These are phyloP conservation scores for Drosophila longiperda DNA, from an alignment of 2,888 invertebrate species.

Conservation along the genomic window DNA sequence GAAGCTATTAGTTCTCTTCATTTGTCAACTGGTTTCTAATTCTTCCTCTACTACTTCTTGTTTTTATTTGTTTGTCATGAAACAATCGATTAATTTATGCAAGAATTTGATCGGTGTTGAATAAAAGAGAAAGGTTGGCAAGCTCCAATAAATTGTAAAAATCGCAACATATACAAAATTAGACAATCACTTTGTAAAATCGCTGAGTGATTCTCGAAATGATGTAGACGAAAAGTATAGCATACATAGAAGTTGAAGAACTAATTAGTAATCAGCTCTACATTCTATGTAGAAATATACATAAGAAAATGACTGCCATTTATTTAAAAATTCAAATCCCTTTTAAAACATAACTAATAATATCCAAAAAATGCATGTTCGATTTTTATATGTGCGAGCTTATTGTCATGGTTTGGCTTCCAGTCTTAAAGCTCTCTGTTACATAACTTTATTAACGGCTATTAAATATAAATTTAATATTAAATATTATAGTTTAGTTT, in stretches of 20 bases:
- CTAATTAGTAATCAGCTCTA: not conserved
- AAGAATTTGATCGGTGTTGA: slow-evolving; percentile 40
- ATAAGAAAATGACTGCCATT: not conserved
- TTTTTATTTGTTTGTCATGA: slow-evolving; percentile 17
- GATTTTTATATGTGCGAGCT: not conserved
- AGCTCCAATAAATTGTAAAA: not conserved
- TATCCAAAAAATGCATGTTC: not conserved
- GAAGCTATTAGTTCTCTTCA: slow-evolving; percentile 26
- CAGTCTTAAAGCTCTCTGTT: not conserved
- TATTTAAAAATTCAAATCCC: not conserved
- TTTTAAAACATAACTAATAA: not conserved
- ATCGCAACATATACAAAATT: not conserved
- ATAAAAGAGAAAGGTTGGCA: slow-evolving; percentile 45
- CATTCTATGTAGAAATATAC: not conserved
- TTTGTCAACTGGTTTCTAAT: slow-evolving; percentile 38
- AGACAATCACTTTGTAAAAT: not conserved
- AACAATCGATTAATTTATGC: slow-evolving; percentile 48
- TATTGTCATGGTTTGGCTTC: not conserved
- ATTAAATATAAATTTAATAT: not conserved
- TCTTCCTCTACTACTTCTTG: not conserved
- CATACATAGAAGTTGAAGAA: not conserved
- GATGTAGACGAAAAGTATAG: not conserved
- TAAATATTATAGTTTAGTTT: not conserved
- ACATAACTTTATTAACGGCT: not conserved
- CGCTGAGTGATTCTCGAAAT: not conserved